Evolutionary conservation across 2,797 vertebrate species (phyloP), one percentile per base, ranked within the genome.

Genomic region (Melanotaenia nigrans): DNA sequence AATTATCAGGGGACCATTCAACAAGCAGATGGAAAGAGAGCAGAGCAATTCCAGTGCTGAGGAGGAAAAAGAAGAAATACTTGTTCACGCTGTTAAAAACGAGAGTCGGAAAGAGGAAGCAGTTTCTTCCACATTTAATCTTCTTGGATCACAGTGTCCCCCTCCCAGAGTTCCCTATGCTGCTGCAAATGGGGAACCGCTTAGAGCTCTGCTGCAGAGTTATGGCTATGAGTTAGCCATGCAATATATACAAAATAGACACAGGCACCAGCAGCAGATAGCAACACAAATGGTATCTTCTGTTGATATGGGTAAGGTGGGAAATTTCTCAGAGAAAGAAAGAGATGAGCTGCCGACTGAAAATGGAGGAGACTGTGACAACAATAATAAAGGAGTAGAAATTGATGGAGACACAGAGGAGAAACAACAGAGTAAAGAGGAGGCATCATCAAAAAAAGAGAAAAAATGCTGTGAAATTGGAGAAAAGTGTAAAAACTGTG

Each of bases 151-250:
- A 12, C 92, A 95, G 35, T 91, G 96, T 76, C 95, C 96, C 61
- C 97, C 97, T 78, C 97, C 98, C 0, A 96, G 98, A 77, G 96
- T 99, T 22, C 95, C 97, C 57, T 98, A 97, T 0, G 96, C 98
- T 20, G 96, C 97, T 73, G 92, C 81, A 35, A 14, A 95, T 94
- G 77, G 97, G 93, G 85, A 99, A 95, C 0, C 97, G 95, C 89
- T 99, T 93, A 70, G 96, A 92, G 96, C 96, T 78, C 89, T 99
- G 92, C 93, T 99, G 85, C 97, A 99, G 90, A 97, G 96, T 91
- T 99, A 99, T 65, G 98, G 98, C 75, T 98, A 98, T 83, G 98
- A 99, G 89, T 93, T 99, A 63, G 98, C 98, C 75, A 95, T 99
- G 85, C 98, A 99, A 77, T 98, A 97, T 86, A 97, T 98, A 0